Conservation (phyloP, 2,888 invertebrate genomes). For the Litoditis marina region DNA sequence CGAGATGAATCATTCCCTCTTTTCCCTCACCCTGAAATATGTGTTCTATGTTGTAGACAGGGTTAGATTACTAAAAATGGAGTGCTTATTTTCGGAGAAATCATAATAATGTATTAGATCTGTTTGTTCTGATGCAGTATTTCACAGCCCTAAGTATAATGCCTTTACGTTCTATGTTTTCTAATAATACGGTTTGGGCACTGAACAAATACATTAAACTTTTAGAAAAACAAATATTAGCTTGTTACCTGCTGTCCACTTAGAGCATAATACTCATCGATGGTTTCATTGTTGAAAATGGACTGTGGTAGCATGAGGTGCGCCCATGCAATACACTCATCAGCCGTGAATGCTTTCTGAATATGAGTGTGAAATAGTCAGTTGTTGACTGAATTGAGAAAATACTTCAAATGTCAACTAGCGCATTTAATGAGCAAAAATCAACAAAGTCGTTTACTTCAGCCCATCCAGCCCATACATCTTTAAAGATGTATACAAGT, state of each 20-base stretch:
- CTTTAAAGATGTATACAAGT: too few species aligned
- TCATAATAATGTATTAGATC: too few species aligned
- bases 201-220: too few species aligned
- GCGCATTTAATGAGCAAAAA: not conserved
- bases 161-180: too few species aligned
- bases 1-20: slow-evolving; percentile 88
- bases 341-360: slow-evolving; percentile 85
- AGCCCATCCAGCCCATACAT: too few species aligned
- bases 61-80: too few species aligned
- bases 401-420: not conserved
- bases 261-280: slow-evolving; percentile 90
- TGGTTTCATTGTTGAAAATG: slow-evolving; percentile 79
- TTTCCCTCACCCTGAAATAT: slow-evolving; percentile 76
- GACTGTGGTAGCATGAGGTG: slow-evolving; percentile 81
- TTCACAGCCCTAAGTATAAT: too few species aligned
- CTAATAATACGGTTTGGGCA: too few species aligned
- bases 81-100: not conserved
- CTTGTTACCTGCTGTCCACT: slow-evolving; percentile 78
- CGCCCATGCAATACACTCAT: slow-evolving; percentile 91
- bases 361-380: slow-evolving; percentile 22
- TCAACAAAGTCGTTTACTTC: not conserved
- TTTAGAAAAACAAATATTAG: not conserved
- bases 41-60: too few species aligned
- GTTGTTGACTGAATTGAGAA: not conserved
- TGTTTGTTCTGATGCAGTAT: too few species aligned